A percentile compares a stretch with the other conserved stretches of the same genome.
Evolutionary conservation across 2,888 invertebrate genomes (phyloP).

Genomic region (Carterocephalus palaemon): DNA sequence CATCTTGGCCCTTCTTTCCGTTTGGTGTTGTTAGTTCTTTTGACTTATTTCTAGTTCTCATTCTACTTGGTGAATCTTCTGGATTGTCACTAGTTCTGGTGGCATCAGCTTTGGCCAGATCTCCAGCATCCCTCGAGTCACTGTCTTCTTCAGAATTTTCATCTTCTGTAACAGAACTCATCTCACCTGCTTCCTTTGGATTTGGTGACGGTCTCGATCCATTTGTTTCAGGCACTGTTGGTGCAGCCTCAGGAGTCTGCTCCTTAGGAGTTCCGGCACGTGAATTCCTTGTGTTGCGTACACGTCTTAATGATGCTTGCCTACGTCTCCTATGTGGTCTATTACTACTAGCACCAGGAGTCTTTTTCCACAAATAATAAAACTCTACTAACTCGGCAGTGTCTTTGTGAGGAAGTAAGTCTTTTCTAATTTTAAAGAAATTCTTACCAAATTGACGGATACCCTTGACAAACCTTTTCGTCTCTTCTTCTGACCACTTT

Average conservation of each 20-base stretch:
- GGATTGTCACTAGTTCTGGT: constrained; percentile 84
- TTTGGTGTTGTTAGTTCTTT: constrained; percentile 84
- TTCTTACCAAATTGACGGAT: constrained; percentile 99
- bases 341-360: constrained; percentile 97
- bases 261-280: constrained; percentile 88
- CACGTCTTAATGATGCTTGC: constrained; percentile 91
- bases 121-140: constrained; percentile 91
- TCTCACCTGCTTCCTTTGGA: constrained; percentile 84
- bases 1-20: constrained; percentile 69
- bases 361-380: constrained; percentile 99
- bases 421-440: constrained; percentile 98
- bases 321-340: constrained; percentile 94
- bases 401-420: constrained; percentile 97
- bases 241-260: constrained; percentile 81
- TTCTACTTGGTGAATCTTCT: constrained; percentile 91
- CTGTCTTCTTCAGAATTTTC: constrained; percentile 97
- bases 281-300: constrained; percentile 92
- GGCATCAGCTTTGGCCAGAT: constrained; percentile 91
- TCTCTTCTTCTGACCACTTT: constrained; percentile 99
- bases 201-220: constrained; percentile 81
- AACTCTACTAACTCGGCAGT: constrained; percentile 98
- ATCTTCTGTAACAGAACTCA: constrained; percentile 90
- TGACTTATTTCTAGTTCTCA: constrained; percentile 91
- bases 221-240: constrained; percentile 74
- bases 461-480: constrained; percentile 98